These are phyloP conservation scores for Orbicella faveolata DNA, from an alignment of 64 coral and sea anemone species.

Conservation along the genomic window DNA sequence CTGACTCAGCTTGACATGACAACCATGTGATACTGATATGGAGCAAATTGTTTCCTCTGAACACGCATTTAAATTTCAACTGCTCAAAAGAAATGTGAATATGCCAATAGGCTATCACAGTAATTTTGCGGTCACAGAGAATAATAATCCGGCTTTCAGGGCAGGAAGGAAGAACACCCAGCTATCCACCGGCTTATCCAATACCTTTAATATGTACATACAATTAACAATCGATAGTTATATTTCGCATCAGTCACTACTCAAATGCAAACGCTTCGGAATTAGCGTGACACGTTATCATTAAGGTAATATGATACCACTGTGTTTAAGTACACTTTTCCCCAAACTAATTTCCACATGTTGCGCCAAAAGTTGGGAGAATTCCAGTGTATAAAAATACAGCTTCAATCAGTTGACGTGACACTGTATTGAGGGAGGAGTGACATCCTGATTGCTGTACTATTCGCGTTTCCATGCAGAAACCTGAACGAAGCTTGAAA, in stretches of 20 bases:
- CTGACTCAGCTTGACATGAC: too few species aligned
- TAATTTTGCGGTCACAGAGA: background rate
- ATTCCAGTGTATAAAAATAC: background rate
- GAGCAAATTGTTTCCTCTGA: too few species aligned
- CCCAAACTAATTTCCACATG: background rate
- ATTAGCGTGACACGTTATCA: background rate
- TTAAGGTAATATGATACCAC: too few species aligned
- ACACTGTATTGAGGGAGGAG: background rate
- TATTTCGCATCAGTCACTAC: background rate
- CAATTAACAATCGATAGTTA: background rate
- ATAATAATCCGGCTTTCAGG: background rate
- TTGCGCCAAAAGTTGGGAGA: background rate
- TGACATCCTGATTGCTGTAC: background rate
- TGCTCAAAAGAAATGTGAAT: too few species aligned
- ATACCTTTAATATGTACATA: background rate
- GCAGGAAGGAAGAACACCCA: background rate
- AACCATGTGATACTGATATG: too few species aligned
- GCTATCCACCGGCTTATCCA: background rate
- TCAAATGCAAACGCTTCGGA: background rate
- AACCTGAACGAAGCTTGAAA: too few species aligned
- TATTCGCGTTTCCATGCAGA: too few species aligned
- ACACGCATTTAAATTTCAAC: too few species aligned
- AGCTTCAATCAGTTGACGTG: too few species aligned
- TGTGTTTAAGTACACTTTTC: background rate
- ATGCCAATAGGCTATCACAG: background rate